phyloP scores from a whole-genome alignment of 2,888 invertebrate species.

The Synanthedon andrenaeformis region DNA sequence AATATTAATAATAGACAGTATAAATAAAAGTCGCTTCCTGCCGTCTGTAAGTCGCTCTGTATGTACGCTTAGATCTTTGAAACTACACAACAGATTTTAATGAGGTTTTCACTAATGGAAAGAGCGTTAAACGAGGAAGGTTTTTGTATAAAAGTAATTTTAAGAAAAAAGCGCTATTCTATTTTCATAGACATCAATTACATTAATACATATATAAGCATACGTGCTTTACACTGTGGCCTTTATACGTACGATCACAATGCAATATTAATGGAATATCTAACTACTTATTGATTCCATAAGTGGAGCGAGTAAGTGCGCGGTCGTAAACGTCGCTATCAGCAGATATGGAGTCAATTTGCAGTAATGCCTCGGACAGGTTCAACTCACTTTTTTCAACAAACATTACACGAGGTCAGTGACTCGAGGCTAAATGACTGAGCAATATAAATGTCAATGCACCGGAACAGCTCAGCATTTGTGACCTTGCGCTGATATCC shows the following conservation, averaged over 20 bases:
- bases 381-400: conserved; percentile 56
- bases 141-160: too few relatives aligned
- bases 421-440: conserved; percentile 47
- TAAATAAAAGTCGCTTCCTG: too few relatives aligned
- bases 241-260: not conserved
- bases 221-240: not conserved
- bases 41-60: too few relatives aligned
- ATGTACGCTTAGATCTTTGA: too few relatives aligned
- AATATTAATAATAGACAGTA: too few relatives aligned
- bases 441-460: conserved; percentile 36
- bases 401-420: conserved; percentile 31
- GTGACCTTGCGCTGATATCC: not conserved
- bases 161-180: too few relatives aligned
- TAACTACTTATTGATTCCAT: not conserved
- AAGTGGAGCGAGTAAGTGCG: conserved; percentile 1
- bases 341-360: conserved; percentile 59
- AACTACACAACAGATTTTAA: too few relatives aligned
- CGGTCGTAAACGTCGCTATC: conserved; percentile 9
- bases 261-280: not conserved
- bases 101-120: too few relatives aligned
- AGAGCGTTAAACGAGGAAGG: too few relatives aligned
- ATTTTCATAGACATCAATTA: too few relatives aligned
- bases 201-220: too few relatives aligned
- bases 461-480: conserved; percentile 13
- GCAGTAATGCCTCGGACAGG: conserved; percentile 50